These are phyloP conservation scores for Girardinus metallicus DNA, from an alignment of 2,797 vertebrate genomes.

Conservation along the genomic window DNA sequence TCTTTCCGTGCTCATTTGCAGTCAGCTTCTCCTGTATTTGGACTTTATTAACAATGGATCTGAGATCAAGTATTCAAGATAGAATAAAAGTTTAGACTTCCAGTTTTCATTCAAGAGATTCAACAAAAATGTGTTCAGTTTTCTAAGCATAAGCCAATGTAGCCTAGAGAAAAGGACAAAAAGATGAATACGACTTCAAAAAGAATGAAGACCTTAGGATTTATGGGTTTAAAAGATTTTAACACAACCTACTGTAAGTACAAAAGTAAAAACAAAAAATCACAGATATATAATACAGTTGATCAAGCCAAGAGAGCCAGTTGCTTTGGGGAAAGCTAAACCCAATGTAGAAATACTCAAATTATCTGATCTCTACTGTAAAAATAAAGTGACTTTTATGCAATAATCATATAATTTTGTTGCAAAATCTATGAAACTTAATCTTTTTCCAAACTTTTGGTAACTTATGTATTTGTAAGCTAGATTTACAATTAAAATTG, in stretches of 20 bases:
- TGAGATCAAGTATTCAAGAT: neutral
- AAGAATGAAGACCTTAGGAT: neutral
- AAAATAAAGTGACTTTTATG: neutral
- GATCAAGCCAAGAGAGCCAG: neutral
- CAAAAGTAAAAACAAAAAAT: neutral
- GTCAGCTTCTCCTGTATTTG: neutral
- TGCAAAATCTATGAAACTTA: neutral
- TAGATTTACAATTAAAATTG: neutral
- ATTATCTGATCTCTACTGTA: neutral
- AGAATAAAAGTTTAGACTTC: neutral
- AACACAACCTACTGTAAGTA: neutral
- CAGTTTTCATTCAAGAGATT: slow-evolving; percentile 9
- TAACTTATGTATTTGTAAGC: neutral
- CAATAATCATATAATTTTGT: neutral
- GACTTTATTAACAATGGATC: neutral
- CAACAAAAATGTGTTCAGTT: neutral
- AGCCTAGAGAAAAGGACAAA: neutral
- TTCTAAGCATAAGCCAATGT: neutral
- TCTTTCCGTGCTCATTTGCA: neutral
- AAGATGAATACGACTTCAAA: neutral
- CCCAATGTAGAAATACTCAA: neutral
- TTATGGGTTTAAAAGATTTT: neutral
- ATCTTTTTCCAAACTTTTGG: neutral
- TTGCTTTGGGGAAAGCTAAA: neutral
- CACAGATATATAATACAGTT: neutral